These are phyloP conservation scores for Pseudomyrmex cubaensis DNA, from an alignment of 1,140 invertebrate species.

Conservation along the genomic window DNA sequence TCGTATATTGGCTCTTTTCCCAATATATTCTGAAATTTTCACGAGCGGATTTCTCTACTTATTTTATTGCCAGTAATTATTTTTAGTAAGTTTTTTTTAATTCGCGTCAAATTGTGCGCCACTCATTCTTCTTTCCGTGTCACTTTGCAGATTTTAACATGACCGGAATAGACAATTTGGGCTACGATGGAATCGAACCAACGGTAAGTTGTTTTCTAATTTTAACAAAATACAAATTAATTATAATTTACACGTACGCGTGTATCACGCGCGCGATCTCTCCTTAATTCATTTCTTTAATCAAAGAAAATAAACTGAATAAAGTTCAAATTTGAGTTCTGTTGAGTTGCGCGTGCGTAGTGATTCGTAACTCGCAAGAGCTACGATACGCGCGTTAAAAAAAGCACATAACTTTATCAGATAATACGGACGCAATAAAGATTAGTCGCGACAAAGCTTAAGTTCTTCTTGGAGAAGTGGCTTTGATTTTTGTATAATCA, in stretches of 20 bases:
- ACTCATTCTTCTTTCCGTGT: constrained; percentile 1
- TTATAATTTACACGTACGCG: not conserved
- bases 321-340: not conserved
- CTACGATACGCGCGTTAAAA: not conserved
- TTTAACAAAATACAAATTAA: not conserved
- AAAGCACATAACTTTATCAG: not conserved
- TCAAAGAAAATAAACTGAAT: not conserved
- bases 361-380: not conserved
- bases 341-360: not conserved
- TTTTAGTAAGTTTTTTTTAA: not conserved
- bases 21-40: too few relatives aligned
- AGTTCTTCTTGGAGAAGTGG: too few relatives aligned
- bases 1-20: too few relatives aligned
- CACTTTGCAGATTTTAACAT: constrained; percentile 57
- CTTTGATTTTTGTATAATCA: too few relatives aligned
- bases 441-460: too few relatives aligned
- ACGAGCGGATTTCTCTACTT: too few relatives aligned
- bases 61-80: not conserved
- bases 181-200: constrained; percentile 36
- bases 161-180: constrained; percentile 67
- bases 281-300: not conserved
- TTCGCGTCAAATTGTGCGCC: not conserved
- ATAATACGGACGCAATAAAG: not conserved
- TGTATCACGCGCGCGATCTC: not conserved
- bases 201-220: constrained; percentile 47